Percentiles rank a stretch among this genome's conserved stretches.
Conservation (phyloP, 2,888 invertebrate species). For the Alcis repandata region DNA sequence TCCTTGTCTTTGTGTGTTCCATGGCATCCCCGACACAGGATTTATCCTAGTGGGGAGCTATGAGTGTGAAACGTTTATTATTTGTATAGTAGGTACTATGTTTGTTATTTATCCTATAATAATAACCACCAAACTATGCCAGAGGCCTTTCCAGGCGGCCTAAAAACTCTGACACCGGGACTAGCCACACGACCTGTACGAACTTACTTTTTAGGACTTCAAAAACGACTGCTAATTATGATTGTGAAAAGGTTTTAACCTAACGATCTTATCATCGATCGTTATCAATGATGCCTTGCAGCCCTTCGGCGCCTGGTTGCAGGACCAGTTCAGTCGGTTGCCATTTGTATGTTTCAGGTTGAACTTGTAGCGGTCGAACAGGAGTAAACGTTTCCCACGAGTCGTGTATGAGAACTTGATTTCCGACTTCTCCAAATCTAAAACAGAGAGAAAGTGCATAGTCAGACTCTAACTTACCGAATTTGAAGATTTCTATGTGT, state of each 20-base stretch:
- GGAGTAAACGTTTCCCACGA: conserved; percentile 57
- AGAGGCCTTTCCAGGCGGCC: too few relatives aligned
- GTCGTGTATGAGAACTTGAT: conserved; percentile 36
- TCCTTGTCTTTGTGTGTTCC: too few relatives aligned
- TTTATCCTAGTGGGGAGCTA: too few relatives aligned
- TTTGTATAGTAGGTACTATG: too few relatives aligned
- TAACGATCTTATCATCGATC: conserved; percentile 30
- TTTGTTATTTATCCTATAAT: too few relatives aligned
- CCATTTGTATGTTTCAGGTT: conserved; percentile 54
- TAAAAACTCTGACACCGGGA: too few relatives aligned
- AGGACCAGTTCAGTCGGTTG: conserved; percentile 51
- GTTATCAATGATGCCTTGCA: conserved; percentile 46
- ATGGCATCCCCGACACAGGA: too few relatives aligned
- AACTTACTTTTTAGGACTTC: too few relatives aligned
- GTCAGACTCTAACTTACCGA: not conserved
- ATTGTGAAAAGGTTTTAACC: conserved; percentile 23
- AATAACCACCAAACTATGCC: too few relatives aligned
- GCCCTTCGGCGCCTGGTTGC: conserved; percentile 46
- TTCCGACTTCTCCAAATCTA: conserved; percentile 19
- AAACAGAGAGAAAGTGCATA: not conserved
- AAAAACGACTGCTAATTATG: conserved; percentile 17
- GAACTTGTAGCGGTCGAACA: conserved; percentile 51
- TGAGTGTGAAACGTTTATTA: too few relatives aligned
- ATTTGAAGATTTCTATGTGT: not conserved
- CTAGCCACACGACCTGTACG: too few relatives aligned